A percentile compares a stretch with the other conserved stretches of the same genome.
Conservation (phyloP, 2,113 vertebrate genomes). For the Geothlypis trichas region DNA sequence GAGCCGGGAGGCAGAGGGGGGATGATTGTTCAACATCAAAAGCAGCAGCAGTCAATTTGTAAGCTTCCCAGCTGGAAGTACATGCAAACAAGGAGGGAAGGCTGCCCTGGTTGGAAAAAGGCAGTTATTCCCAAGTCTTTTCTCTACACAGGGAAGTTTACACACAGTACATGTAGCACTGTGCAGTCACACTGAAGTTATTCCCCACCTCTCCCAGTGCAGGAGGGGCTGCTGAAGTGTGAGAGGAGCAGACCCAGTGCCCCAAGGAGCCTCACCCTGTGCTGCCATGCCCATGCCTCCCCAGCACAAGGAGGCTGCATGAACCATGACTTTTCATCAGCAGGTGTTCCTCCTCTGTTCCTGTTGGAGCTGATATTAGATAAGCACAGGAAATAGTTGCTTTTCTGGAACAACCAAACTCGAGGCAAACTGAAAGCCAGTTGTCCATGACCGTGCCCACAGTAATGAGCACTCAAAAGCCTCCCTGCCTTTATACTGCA, state of each 20-base stretch:
- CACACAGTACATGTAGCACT: not conserved
- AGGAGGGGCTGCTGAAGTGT: not conserved
- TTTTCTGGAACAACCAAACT: not conserved
- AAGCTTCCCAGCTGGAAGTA: conserved; percentile 53
- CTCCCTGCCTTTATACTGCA: not conserved
- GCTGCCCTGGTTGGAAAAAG: not conserved
- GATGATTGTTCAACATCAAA: conserved; percentile 39
- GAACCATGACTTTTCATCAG: fast-evolving
- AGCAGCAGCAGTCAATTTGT: conserved; percentile 56
- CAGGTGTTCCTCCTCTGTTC: fast-evolving
- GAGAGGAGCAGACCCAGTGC: fast-evolving
- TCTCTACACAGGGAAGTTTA: not conserved
- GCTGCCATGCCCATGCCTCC: fast-evolving
- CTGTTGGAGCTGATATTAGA: fast-evolving
- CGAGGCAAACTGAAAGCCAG: not conserved
- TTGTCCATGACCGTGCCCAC: fast-evolving
- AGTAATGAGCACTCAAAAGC: not conserved
- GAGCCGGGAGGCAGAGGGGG: conserved; percentile 36
- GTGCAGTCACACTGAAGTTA: not conserved
- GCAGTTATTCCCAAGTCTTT: not conserved
- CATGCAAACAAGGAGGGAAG: not conserved
- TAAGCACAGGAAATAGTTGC: not conserved
- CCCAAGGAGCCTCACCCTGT: fast-evolving
- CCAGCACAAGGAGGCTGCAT: not conserved
- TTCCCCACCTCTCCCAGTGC: not conserved